A percentile compares a stretch with the other conserved stretches of the same genome.
These are phyloP conservation scores for Bilobella aurantiaca DNA, from an alignment of 1,140 invertebrate species.

Conservation along the genomic window DNA sequence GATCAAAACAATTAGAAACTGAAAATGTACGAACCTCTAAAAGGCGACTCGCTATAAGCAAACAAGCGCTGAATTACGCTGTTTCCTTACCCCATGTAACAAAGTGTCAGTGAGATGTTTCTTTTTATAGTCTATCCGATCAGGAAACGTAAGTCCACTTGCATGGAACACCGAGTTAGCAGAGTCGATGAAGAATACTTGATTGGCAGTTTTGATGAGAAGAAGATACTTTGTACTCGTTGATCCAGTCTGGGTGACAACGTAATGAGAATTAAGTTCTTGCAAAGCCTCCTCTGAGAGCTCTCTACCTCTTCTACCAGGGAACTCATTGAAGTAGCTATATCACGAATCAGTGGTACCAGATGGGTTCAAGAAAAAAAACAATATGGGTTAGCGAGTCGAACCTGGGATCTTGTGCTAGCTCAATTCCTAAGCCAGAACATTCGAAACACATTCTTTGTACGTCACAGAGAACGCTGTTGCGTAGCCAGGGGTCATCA, in stretches of 20 bases:
- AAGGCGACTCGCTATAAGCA: too few species aligned
- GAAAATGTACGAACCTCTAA: not conserved
- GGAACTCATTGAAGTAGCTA: conserved; percentile 24
- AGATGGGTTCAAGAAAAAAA: not conserved
- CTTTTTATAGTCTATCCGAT: conserved; percentile 37
- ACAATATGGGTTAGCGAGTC: not conserved
- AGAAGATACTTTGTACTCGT: conserved; percentile 93
- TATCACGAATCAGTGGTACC: not conserved
- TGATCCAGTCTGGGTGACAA: conserved; percentile 92
- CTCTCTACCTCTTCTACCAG: conserved; percentile 78
- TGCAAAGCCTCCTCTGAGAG: conserved; percentile 69
- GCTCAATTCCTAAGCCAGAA: not conserved
- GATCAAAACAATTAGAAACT: not conserved
- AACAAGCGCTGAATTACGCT: too few species aligned
- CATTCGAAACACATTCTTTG: conserved; percentile 38
- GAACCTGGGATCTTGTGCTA: not conserved
- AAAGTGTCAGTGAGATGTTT: conserved; percentile 60
- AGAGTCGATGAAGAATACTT: conserved; percentile 88
- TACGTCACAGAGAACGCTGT: not conserved
- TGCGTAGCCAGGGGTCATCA: not conserved
- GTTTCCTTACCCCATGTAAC: not conserved
- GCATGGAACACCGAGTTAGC: conserved; percentile 87
- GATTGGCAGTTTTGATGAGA: conserved; percentile 70
- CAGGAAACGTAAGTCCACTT: conserved; percentile 31
- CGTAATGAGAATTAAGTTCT: conserved; percentile 30